Evolutionary conservation across 2,888 invertebrate species (phyloP).

Genomic region (Hymenopus coronatus): DNA sequence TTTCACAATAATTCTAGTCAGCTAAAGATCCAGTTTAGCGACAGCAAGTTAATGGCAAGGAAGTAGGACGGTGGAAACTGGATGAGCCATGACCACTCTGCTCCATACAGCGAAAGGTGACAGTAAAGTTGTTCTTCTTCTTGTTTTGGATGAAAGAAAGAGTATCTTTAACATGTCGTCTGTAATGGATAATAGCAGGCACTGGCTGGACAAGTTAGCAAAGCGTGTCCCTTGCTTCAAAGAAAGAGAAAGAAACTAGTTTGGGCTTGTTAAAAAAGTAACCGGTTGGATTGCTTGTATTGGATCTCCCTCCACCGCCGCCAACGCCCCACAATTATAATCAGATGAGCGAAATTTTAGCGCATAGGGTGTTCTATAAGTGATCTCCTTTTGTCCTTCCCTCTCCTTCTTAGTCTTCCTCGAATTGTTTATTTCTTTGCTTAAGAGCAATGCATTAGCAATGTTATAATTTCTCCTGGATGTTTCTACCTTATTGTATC

Average conservation of each 20-base stretch:
- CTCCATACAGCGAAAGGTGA: slow-evolving; percentile 12
- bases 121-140: not conserved
- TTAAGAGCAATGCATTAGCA: too few relatives aligned
- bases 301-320: not conserved
- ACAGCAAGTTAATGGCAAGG: not conserved
- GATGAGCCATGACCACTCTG: not conserved
- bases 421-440: too few relatives aligned
- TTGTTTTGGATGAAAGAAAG: not conserved
- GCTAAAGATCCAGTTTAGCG: not conserved
- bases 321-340: not conserved
- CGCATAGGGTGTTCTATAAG: not conserved
- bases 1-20: too few relatives aligned
- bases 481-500: too few relatives aligned
- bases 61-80: not conserved
- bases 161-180: not conserved
- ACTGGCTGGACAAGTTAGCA: not conserved
- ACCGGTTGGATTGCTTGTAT: not conserved
- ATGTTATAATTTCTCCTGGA: too few relatives aligned
- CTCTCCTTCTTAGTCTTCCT: too few relatives aligned
- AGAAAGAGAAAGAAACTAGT: not conserved
- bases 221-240: not conserved
- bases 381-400: too few relatives aligned
- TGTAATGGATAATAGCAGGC: not conserved
- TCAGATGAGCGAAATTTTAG: not conserved
- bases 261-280: not conserved